Evolutionary conservation across 2,888 invertebrate genomes (phyloP), one percentile per base, ranked within the genome.

Genomic region (Hydraecia micacea): DNA sequence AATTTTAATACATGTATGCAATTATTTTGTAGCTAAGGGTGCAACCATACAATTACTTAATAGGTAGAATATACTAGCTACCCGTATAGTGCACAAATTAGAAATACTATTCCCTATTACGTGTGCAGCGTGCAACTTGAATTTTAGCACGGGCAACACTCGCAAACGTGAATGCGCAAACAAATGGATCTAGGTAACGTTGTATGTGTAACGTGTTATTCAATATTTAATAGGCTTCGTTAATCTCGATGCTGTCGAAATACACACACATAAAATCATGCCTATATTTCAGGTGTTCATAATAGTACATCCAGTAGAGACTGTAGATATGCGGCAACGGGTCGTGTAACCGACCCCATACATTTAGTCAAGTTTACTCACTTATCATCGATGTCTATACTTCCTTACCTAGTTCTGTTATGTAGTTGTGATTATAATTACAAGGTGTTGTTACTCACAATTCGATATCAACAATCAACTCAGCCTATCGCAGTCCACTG

Each of bases 1-100:
- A 52, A 77, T 81, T 76, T 70, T 77, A 85, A 81, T 73, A 73
- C 58, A 68, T 68, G 69, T 75, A 66, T 60, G 52, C 49, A 74
- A 82, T 84, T 73, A 65, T 52, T 3, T 63, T 52, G 42, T n/a
- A 63, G 62, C 75, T 74, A 25, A 68, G 58, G 55, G 32, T 71
- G 71, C 39, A 77, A 36, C 36, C 25, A 15, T 28, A 68, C 21
- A 65, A 69, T 79, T 70, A 62, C 46, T 32, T 42, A 46, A 55
- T 60, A 52, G 6, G 21, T 36, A 7, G 4, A 58, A 75, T 58
- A 42, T 15, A n/a, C 15, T 1, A n/a, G 15, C n/a, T 18, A 73
- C 39, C 55, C 7, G 55, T 69, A 21, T 13, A 18, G 18, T 11
- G 52, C 25, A 52, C 18, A 60, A 32, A 76, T 55, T 55, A 58